These are phyloP conservation scores for Eriosoma lanigerum DNA, from an alignment of 1,140 invertebrate species.

Conservation along the genomic window DNA sequence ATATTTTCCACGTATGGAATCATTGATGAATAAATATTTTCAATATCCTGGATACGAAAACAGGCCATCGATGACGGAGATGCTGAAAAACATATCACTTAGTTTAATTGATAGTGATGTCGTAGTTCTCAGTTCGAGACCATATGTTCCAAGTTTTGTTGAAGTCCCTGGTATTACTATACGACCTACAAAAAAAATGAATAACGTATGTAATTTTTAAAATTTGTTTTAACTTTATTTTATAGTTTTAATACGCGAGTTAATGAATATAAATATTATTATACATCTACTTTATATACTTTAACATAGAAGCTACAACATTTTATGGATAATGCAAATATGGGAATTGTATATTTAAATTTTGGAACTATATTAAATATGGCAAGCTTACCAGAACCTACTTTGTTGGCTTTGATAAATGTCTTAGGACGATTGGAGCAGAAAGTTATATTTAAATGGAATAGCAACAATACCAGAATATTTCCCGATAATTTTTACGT, in stretches of 20 bases:
- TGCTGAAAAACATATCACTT: constrained; percentile 57
- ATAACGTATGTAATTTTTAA: no score
- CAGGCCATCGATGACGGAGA: constrained; percentile 55
- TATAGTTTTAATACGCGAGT: neutral
- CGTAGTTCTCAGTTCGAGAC: constrained; percentile 57
- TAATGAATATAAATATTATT: no score
- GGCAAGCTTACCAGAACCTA: neutral
- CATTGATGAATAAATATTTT: constrained; percentile 25
- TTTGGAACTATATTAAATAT: constrained; percentile 53
- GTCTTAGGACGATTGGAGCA: constrained; percentile 24
- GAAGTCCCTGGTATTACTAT: constrained; percentile 66
- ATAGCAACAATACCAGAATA: neutral
- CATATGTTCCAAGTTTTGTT: constrained; percentile 61
- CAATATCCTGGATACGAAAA: constrained; percentile 23
- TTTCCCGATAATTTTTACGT: constrained; percentile 47
- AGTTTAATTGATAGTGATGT: constrained; percentile 56
- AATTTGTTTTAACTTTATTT: neutral
- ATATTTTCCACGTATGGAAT: neutral
- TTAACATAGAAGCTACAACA: constrained; percentile 15
- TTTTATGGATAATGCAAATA: constrained; percentile 52
- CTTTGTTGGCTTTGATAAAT: neutral
- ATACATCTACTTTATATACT: neutral
- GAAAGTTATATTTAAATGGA: constrained; percentile 49
- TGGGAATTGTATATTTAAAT: constrained; percentile 56
- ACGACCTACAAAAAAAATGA: constrained; percentile 54